Percentiles rank a stretch among this genome's conserved stretches.
These are phyloP conservation scores for Halcyon badia DNA, from an alignment of 2,797 vertebrate genomes.

Conservation along the genomic window DNA sequence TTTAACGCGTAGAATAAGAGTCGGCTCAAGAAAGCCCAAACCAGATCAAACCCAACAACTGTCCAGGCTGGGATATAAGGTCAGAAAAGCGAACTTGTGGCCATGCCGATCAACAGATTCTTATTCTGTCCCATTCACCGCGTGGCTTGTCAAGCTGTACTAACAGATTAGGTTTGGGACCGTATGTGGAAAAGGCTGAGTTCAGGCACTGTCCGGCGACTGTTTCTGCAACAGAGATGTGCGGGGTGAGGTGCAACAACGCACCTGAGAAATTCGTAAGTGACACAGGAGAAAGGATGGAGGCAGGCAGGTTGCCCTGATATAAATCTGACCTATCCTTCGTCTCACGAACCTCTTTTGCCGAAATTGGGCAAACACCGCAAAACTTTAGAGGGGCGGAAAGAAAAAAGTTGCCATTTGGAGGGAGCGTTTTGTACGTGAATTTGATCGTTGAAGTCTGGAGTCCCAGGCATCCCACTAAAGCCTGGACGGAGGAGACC, in stretches of 20 bases:
- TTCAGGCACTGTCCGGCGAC: background rate
- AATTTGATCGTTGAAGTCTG: background rate
- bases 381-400: background rate
- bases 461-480: background rate
- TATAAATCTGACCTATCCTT: background rate
- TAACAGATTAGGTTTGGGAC: background rate
- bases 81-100: slow-evolving; percentile 41
- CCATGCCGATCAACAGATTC: slow-evolving; percentile 12
- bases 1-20: slow-evolving; percentile 49
- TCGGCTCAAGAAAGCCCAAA: background rate
- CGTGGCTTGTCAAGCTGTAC: background rate
- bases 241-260: background rate
- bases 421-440: background rate
- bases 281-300: background rate
- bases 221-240: background rate
- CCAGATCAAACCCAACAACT: background rate
- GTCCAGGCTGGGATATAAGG: background rate
- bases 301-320: background rate
- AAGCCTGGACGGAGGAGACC: background rate
- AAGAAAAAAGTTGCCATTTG: background rate
- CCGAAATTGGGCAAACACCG: background rate
- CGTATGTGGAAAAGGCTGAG: background rate
- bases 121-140: background rate
- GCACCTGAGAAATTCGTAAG: background rate
- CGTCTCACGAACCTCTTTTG: background rate